phyloP scores from a whole-genome alignment of 2,113 vertebrate species.

The Percina caprodes region DNA sequence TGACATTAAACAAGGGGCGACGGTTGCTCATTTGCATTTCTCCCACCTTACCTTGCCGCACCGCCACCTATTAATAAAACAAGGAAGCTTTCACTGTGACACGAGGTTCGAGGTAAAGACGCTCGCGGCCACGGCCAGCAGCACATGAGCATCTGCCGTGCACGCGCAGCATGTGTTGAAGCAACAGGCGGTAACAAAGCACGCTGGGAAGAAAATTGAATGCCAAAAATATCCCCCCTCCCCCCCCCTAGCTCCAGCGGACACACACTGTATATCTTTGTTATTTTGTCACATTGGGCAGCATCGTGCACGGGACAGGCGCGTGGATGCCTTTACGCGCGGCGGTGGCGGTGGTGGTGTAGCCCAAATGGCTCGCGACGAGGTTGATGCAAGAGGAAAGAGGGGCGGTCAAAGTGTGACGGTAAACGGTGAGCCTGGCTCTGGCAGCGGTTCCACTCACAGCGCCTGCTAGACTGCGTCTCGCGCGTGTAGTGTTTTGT shows the following conservation, averaged over 20 bases:
- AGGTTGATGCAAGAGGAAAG: slow-evolving; percentile 46
- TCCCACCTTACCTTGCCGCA: not conserved
- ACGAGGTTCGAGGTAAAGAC: not conserved
- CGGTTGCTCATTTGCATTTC: slow-evolving; percentile 45
- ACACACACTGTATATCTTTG: not conserved
- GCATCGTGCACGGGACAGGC: not conserved
- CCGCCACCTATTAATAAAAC: not conserved
- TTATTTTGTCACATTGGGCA: not conserved
- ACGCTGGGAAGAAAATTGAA: not conserved
- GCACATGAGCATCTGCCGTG: slow-evolving; percentile 16
- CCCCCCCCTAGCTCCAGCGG: not conserved
- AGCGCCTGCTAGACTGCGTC: slow-evolving; percentile 8
- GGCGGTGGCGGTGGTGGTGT: not conserved
- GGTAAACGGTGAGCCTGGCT: slow-evolving; percentile 11
- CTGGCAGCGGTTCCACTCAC: slow-evolving; percentile 25
- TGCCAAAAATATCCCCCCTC: not conserved
- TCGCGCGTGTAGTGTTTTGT: slow-evolving; percentile 30
- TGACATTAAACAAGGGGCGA: slow-evolving; percentile 20
- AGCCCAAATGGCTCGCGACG: not conserved
- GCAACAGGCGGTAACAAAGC: slow-evolving; percentile 58
- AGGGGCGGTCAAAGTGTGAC: slow-evolving; percentile 71
- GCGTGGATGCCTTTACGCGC: slow-evolving; percentile 50
- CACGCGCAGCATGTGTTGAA: slow-evolving; percentile 27
- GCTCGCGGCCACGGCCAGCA: not conserved
- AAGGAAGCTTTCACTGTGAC: not conserved